Percentiles rank a stretch among this genome's conserved stretches.
These are phyloP conservation scores for Cecidostiba fungosa DNA, from an alignment of 2,888 invertebrate species.

Conservation along the genomic window DNA sequence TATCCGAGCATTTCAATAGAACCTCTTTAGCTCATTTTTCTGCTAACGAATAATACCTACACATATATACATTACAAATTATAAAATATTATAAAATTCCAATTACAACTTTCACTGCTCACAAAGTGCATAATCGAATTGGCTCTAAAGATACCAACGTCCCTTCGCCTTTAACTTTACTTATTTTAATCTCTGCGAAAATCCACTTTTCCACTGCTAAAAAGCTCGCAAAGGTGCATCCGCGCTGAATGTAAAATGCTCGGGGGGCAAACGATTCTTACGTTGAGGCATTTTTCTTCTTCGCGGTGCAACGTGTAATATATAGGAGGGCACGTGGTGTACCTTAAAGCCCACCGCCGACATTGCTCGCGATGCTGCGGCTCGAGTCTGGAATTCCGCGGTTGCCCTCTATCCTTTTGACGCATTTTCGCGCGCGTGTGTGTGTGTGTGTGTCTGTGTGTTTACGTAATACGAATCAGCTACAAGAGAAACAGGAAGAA, in stretches of 20 bases:
- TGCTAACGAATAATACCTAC: no score
- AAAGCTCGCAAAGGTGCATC: not conserved
- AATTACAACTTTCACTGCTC: no score
- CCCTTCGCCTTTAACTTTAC: no score
- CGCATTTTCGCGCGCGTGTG: not conserved
- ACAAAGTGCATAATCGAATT: no score
- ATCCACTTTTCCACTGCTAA: not conserved
- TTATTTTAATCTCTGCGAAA: not conserved
- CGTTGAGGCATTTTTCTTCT: not conserved
- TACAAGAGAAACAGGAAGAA: not conserved
- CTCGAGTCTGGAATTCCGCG: conserved; percentile 29
- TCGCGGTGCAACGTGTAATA: not conserved
- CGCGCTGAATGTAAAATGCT: not conserved
- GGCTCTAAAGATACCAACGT: no score
- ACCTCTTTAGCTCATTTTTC: no score
- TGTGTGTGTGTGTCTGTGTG: no score
- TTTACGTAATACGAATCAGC: conserved; percentile 1
- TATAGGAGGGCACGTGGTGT: not conserved
- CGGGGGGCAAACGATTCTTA: not conserved
- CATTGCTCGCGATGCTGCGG: not conserved
- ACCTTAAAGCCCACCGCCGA: not conserved
- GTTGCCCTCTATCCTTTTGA: conserved; percentile 20
- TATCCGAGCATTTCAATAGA: no score
- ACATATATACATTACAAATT: no score
- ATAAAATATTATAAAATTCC: no score